A percentile compares a stretch with the other conserved stretches of the same genome.
These are phyloP conservation scores for Drosophila saltans DNA, from an alignment of 1,140 invertebrate species.

Conservation along the genomic window DNA sequence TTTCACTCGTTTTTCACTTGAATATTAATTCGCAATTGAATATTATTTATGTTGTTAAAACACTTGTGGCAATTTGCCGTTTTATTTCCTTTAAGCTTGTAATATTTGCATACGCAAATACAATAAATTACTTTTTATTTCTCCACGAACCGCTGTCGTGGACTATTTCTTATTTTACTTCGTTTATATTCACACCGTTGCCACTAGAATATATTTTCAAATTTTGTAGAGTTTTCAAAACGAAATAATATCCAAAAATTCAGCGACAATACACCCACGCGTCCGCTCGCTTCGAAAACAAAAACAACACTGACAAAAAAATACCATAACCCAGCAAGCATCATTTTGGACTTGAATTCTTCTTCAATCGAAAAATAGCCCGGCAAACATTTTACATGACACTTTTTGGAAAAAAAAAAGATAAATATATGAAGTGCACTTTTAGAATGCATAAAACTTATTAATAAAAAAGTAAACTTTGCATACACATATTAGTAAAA, in stretches of 20 bases:
- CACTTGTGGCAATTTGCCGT: not conserved
- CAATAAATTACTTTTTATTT: not conserved
- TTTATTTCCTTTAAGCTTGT: not conserved
- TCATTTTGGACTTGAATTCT: too few relatives aligned
- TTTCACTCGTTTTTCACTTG: not conserved
- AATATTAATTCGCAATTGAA: not conserved
- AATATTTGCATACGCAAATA: not conserved
- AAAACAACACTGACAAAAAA: conserved; percentile 5
- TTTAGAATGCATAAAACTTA: too few relatives aligned
- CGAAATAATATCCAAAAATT: conserved; percentile 6
- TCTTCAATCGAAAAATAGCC: too few relatives aligned
- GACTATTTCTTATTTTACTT: not conserved
- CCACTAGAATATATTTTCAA: not conserved
- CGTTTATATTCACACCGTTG: not conserved
- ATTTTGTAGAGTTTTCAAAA: conserved; percentile 5
- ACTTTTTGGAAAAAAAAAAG: too few relatives aligned
- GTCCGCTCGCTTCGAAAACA: conserved; percentile 8
- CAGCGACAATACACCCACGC: not conserved
- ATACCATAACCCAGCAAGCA: not conserved
- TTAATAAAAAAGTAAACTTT: too few relatives aligned
- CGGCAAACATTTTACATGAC: too few relatives aligned
- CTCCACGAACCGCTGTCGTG: not conserved
- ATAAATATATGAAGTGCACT: too few relatives aligned
- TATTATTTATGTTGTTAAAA: conserved; percentile 1
- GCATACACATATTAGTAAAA: too few relatives aligned